Percentiles rank a stretch among this genome's conserved stretches.
Evolutionary conservation across 2,797 vertebrate genomes (phyloP).

Genomic region (Remorina albescens): DNA sequence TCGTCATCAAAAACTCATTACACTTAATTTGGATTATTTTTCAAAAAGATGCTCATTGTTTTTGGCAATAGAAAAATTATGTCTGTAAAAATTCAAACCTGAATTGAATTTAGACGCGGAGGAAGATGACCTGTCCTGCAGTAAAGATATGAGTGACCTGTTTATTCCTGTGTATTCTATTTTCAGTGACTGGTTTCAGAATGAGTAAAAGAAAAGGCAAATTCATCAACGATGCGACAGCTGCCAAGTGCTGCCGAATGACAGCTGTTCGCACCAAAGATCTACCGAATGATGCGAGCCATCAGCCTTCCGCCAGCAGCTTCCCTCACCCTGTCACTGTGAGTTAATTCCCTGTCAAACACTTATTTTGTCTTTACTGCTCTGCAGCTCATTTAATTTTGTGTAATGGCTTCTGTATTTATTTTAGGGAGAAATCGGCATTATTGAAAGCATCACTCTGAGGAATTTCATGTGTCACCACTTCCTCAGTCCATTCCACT

Average conservation of each 20-base stretch:
- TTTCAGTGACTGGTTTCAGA: conserved; percentile 49
- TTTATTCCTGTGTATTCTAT: conserved; percentile 1
- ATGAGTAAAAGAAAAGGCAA: conserved; percentile 65
- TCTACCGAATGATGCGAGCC: conserved; percentile 10
- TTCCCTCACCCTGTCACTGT: conserved; percentile 31
- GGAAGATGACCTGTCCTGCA: background rate
- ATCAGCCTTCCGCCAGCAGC: conserved; percentile 1
- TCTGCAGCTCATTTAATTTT: background rate
- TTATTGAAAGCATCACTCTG: conserved; percentile 91
- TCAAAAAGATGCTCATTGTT: background rate
- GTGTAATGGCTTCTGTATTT: background rate
- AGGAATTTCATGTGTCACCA: conserved; percentile 95
- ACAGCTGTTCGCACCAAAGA: conserved; percentile 10
- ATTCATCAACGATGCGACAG: conserved; percentile 14
- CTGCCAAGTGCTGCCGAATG: conserved; percentile 39
- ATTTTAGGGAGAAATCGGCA: conserved; percentile 60
- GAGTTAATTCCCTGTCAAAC: background rate
- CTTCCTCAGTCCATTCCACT: conserved; percentile 90
- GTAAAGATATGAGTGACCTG: background rate
- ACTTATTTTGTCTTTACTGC: background rate
- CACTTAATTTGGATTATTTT: background rate
- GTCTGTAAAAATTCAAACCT: background rate
- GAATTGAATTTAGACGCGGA: background rate
- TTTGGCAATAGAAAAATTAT: too few relatives aligned
- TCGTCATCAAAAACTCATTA: background rate